phyloP scores from a whole-genome alignment of 53 echinoderm and acorn worm species.

The Mesocentrotus franciscanus region DNA sequence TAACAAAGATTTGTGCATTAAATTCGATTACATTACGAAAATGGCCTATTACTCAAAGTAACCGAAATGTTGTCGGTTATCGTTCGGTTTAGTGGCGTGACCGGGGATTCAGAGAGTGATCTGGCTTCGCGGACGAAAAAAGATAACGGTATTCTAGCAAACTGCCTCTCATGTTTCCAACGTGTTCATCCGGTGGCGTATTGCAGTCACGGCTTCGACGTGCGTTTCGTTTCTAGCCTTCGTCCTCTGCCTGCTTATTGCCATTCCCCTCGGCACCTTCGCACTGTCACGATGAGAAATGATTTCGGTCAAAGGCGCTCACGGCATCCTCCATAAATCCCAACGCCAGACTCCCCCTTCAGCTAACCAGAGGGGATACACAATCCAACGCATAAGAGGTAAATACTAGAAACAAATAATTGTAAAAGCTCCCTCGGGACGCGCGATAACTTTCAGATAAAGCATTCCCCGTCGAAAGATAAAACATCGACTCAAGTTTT shows the following conservation, averaged over 20 bases:
- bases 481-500: constrained; percentile 59
- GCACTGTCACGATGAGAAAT: constrained; percentile 55
- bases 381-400: constrained; percentile 20
- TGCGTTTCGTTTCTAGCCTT: not conserved
- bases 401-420: constrained; percentile 52
- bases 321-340: constrained; percentile 35
- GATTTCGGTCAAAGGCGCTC: constrained; percentile 55
- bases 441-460: constrained; percentile 55
- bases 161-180: not conserved
- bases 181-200: not conserved
- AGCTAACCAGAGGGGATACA: not conserved
- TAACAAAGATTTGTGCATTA: no score
- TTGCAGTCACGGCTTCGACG: not conserved
- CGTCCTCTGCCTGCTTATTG: not conserved
- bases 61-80: no score
- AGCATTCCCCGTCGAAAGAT: constrained; percentile 59
- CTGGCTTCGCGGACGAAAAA: not conserved
- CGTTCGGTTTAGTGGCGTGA: no score
- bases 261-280: not conserved
- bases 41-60: no score
- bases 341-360: not conserved
- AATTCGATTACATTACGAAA: no score
- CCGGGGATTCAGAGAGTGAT: not conserved
- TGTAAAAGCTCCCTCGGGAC: constrained; percentile 60
- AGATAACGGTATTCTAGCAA: not conserved